These are phyloP conservation scores for Lasioglossum baleicum DNA, from an alignment of 1,140 invertebrate genomes.

Conservation along the genomic window DNA sequence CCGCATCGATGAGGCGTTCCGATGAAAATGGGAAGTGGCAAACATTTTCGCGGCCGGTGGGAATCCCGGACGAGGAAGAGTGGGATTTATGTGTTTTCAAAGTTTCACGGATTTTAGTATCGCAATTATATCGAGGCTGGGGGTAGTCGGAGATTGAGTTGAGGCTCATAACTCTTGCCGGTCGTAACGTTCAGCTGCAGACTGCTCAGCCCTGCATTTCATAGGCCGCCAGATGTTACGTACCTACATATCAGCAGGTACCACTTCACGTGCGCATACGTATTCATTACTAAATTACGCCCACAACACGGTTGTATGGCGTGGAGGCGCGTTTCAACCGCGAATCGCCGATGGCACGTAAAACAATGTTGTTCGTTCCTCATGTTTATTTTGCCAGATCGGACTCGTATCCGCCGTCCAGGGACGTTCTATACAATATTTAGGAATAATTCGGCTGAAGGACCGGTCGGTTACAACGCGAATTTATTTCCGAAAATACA, in stretches of 20 bases:
- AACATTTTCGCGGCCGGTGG: background rate
- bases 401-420: background rate
- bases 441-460: background rate
- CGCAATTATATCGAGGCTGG: conserved; percentile 63
- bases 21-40: too few species aligned
- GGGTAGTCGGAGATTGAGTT: conserved; percentile 67
- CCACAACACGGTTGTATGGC: conserved; percentile 31
- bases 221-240: conserved; percentile 74
- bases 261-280: conserved; percentile 66
- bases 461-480: background rate
- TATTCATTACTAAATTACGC: conserved; percentile 72
- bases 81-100: conserved; percentile 42
- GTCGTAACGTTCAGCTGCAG: conserved; percentile 73
- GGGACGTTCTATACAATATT: conserved; percentile 2
- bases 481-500: background rate
- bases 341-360: conserved; percentile 62
- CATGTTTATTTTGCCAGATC: conserved; percentile 19
- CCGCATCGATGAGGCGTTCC: too few species aligned
- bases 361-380: conserved; percentile 45
- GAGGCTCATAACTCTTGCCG: conserved; percentile 69
- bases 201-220: conserved; percentile 70
- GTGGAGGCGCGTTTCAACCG: conserved; percentile 49
- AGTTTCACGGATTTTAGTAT: conserved; percentile 62
- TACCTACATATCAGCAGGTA: conserved; percentile 68
- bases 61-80: conserved; percentile 11